These are phyloP conservation scores for Aromia moschata DNA, from an alignment of 2,888 invertebrate genomes.

Conservation along the genomic window DNA sequence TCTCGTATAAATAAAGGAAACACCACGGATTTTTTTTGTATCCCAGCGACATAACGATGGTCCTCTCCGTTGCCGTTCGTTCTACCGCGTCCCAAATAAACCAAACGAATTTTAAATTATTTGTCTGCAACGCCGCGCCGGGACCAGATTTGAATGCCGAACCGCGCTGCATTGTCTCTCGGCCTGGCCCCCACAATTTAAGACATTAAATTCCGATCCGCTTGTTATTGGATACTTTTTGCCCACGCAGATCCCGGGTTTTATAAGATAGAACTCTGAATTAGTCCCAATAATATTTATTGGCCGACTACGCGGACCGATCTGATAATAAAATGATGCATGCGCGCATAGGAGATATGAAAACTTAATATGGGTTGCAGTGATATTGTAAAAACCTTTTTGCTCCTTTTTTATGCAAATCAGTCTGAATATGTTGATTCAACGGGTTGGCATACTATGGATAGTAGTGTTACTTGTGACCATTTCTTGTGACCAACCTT, in stretches of 20 bases:
- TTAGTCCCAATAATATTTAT: too few relatives aligned
- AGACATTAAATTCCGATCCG: slow-evolving; percentile 44
- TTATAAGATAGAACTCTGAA: too few relatives aligned
- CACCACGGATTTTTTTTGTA: slow-evolving; percentile 55
- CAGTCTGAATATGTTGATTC: too few relatives aligned
- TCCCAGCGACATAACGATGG: slow-evolving; percentile 29
- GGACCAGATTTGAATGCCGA: slow-evolving; percentile 47
- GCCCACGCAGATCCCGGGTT: slow-evolving; percentile 14
- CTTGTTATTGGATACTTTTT: slow-evolving; percentile 41
- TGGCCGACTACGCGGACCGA: too few relatives aligned
- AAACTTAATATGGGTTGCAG: too few relatives aligned
- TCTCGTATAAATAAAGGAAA: slow-evolving; percentile 61
- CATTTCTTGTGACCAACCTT: too few relatives aligned
- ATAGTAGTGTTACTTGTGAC: too few relatives aligned
- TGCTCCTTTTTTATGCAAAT: too few relatives aligned
- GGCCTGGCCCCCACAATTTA: slow-evolving; percentile 37
- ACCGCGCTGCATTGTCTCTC: slow-evolving; percentile 46
- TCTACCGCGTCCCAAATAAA: slow-evolving; percentile 48
- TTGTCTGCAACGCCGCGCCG: slow-evolving; percentile 50
- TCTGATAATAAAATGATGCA: too few relatives aligned
- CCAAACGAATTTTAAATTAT: slow-evolving; percentile 54
- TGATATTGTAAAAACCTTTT: too few relatives aligned
- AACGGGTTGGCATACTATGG: too few relatives aligned
- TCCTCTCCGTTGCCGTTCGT: slow-evolving; percentile 43
- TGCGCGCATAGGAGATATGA: too few relatives aligned